phyloP scores from a whole-genome alignment of 2,888 invertebrate species.

The Microplitis manilae region DNA sequence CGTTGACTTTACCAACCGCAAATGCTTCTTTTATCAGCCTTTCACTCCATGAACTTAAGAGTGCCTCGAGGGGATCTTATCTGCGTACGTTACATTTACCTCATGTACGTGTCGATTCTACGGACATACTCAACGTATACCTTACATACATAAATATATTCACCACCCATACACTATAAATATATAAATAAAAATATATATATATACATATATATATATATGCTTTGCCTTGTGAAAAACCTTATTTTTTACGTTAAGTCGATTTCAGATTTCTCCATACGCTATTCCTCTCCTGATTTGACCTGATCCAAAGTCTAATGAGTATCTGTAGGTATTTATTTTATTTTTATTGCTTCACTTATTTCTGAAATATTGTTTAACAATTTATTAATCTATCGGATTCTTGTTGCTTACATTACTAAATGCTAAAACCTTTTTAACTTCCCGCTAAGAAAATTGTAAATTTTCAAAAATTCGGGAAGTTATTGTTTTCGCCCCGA shows the following conservation, averaged over 20 bases:
- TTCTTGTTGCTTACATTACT: too few species aligned
- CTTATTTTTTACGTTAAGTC: slow-evolving; percentile 42
- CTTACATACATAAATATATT: background rate
- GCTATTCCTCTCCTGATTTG: slow-evolving; percentile 20
- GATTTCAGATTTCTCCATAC: slow-evolving; percentile 43
- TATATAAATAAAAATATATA: background rate
- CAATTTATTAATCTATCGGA: background rate
- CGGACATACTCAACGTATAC: slow-evolving; percentile 12
- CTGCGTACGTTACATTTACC: slow-evolving; percentile 39
- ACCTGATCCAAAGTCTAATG: slow-evolving; percentile 14
- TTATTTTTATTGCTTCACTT: slow-evolving; percentile 1
- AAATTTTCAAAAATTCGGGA: too few species aligned
- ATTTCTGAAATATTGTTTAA: background rate
- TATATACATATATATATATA: background rate
- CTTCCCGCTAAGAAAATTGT: too few species aligned
- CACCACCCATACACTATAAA: background rate
- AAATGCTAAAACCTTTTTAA: too few species aligned
- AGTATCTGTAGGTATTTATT: slow-evolving; percentile 16
- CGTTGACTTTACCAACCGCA: background rate
- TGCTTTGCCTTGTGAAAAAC: slow-evolving; percentile 29
- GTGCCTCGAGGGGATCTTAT: slow-evolving; percentile 38
- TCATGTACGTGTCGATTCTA: slow-evolving; percentile 16
- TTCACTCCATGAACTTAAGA: slow-evolving; percentile 29
- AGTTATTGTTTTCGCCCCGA: too few species aligned
- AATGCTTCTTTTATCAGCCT: slow-evolving; percentile 4